Evolutionary conservation across 2,113 vertebrate species (phyloP), one percentile per base, ranked within the genome.

Genomic region (Enhydra lutris): DNA sequence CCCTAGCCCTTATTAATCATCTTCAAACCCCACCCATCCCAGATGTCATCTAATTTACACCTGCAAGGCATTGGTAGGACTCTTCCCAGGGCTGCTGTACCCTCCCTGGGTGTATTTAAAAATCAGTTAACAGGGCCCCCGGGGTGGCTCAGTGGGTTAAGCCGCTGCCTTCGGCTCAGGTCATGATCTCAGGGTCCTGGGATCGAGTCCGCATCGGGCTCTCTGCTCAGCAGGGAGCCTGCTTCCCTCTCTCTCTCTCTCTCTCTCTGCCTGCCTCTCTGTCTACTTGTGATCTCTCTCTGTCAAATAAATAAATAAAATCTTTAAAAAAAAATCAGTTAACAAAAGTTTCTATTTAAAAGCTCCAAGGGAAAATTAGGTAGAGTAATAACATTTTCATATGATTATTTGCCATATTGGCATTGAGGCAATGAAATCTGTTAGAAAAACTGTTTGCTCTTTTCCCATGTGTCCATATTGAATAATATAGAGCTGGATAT

Each of bases 331-430:
- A 79, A 96, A 97, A 76, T 89, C 94, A 96, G 82, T 97, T 97
- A 97, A 87, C n/a, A 85, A 94, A 95, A 93, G 45, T 96, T 89
- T 76, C 83, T 94, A 31, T 97, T 97, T 93, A 93, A 95, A 96
- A 98, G 47, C 83, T 94, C 88, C 89, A 78, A 86, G 93, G 93
- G 97, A 98, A 84, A 97, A 98, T 98, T 96, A 96, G 90, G 57
- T 89, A 87, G 88, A 96, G 89, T 95, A 96, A 96, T 97, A 98
- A 97, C 95, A 98, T 98, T 97, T 98, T 97, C 96, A 61, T 96
- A 89, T 97, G 89, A 97, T 98, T 98, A 98, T 97, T 97, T 97
- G 97, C 97, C 95, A 95, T 98, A 93, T 98, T 98, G 98, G 93
- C 97, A 97, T 82, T 87, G 90, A 97, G 71, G 95, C 87, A 97